Conservation (phyloP, 2,797 vertebrate species). For the Zenarchopterus dispar region DNA sequence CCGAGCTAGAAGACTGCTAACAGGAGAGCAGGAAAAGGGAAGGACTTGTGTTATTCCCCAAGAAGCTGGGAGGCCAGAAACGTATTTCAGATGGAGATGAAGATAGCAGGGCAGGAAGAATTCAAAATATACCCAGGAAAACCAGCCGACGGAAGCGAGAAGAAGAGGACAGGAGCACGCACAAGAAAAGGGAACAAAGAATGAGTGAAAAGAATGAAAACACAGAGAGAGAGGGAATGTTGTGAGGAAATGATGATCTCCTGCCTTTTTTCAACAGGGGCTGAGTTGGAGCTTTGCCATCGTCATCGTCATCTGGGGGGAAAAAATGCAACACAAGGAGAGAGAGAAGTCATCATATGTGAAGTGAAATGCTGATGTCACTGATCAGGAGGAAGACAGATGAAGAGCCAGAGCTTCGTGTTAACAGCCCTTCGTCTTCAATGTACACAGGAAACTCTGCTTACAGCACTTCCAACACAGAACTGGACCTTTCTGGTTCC, state of each 20-base stretch:
- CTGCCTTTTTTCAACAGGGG: slow-evolving; percentile 99
- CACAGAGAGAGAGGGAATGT: slow-evolving; percentile 23
- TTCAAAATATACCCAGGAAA: slow-evolving; percentile 29
- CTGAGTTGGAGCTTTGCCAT: slow-evolving; percentile 92
- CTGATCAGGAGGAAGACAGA: slow-evolving; percentile 1
- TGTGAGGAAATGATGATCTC: slow-evolving; percentile 81
- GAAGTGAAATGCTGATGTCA: slow-evolving; percentile 76
- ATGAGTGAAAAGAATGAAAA: slow-evolving; percentile 14
- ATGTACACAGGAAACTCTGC: slow-evolving; percentile 16
- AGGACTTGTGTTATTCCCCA: slow-evolving; percentile 43
- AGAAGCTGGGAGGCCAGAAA: slow-evolving; percentile 32
- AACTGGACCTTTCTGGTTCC: slow-evolving; percentile 6
- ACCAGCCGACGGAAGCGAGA: slow-evolving; percentile 21
- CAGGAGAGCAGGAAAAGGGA: slow-evolving; percentile 18
- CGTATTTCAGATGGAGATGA: slow-evolving; percentile 11
- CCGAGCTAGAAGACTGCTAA: slow-evolving; percentile 32
- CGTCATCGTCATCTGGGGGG: slow-evolving; percentile 92
- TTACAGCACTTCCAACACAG: slow-evolving; percentile 7
- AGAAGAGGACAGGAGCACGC: slow-evolving; percentile 10
- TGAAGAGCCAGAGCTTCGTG: too few relatives aligned
- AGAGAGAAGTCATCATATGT: slow-evolving; percentile 69
- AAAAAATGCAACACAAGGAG: slow-evolving; percentile 74
- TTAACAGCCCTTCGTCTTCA: not conserved
- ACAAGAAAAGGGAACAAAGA: slow-evolving; percentile 3
- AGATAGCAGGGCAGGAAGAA: slow-evolving; percentile 38